These are phyloP conservation scores for Protophormia terraenovae DNA, from an alignment of 2,888 invertebrate genomes.

Conservation along the genomic window DNA sequence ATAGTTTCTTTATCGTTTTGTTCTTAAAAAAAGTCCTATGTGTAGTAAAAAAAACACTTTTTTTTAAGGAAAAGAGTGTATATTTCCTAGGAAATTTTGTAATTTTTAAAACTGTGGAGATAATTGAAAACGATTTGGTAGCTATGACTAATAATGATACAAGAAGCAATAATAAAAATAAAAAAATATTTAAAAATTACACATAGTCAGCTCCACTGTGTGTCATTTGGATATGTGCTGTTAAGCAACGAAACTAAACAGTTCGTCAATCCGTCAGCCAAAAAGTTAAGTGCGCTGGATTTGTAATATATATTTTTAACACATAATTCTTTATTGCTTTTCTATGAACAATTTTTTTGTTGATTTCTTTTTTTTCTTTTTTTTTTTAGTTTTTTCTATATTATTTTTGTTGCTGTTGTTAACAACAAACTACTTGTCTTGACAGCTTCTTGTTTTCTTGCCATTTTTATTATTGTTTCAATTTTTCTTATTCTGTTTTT, in stretches of 20 bases:
- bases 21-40: no score
- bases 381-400: not conserved
- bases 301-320: conserved; percentile 21
- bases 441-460: conserved; percentile 34
- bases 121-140: no score
- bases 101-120: no score
- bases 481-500: not conserved
- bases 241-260: not conserved
- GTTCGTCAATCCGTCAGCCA: not conserved
- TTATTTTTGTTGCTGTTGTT: not conserved
- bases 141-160: no score
- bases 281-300: not conserved
- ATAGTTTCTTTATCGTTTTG: no score
- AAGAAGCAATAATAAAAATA: no score
- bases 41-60: no score
- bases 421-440: conserved; percentile 22
- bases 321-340: conserved; percentile 20
- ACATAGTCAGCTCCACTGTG: not conserved
- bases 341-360: conserved; percentile 40
- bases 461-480: not conserved
- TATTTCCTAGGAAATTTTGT: no score
- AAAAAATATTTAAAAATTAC: no score
- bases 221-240: conserved; percentile 32
- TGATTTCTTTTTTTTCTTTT: not conserved
- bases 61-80: no score